Evolutionary conservation across 1,140 invertebrate species (phyloP).

Genomic region (Varroa destructor): DNA sequence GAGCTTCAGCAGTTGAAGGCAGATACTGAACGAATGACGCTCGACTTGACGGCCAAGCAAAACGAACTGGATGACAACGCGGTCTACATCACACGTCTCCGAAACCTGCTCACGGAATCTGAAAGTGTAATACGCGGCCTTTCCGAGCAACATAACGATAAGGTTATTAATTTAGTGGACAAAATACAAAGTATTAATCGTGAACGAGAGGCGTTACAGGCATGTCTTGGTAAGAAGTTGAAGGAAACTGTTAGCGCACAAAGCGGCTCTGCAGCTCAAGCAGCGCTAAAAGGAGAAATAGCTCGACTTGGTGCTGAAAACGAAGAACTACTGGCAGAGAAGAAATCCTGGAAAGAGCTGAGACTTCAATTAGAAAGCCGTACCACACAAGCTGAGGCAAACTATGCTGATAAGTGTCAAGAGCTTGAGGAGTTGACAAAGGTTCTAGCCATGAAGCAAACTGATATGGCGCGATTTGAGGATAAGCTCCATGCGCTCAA

Average conservation of each 20-base stretch:
- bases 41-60: no score
- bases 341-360: not conserved
- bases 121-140: slow-evolving; percentile 19
- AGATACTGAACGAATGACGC: no score
- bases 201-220: not conserved
- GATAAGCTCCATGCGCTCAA: slow-evolving; percentile 24
- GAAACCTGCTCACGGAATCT: slow-evolving; percentile 21
- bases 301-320: not conserved
- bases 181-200: not conserved
- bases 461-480: slow-evolving; percentile 16
- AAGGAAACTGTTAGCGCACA: not conserved
- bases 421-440: slow-evolving; percentile 14
- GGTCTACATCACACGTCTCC: not conserved
- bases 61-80: not conserved
- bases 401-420: not conserved
- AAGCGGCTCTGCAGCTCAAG: not conserved
- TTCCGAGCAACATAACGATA: slow-evolving; percentile 12
- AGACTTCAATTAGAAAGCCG: not conserved
- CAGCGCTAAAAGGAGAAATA: not conserved
- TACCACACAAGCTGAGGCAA: not conserved
- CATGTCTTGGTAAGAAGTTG: not conserved
- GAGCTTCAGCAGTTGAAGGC: no score
- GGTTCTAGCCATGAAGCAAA: not conserved
- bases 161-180: slow-evolving; percentile 12
- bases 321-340: not conserved